Evolutionary conservation across 1,140 invertebrate genomes (phyloP), one percentile per base, ranked within the genome.

Genomic region (Lordiphosa mommai): DNA sequence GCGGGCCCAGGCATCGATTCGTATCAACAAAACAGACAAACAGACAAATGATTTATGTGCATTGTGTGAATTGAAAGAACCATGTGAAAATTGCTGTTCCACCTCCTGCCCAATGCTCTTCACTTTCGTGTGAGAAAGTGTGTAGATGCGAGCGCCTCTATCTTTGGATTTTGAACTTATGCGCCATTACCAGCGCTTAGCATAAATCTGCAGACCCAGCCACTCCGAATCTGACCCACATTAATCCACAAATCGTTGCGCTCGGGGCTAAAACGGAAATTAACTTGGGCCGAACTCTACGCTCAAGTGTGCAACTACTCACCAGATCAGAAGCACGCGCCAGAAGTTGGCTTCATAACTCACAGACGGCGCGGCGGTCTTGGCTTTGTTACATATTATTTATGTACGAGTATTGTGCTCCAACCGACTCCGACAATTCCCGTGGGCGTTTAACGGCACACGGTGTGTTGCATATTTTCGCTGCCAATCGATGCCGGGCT

Each of bases 381-480:
- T 57, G 74, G 68, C 69, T 84, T 84, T 84, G 77, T 84, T 84
- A 84, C 79, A 84, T 84, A 84, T 84, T 84, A 84, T 84, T 84
- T 84, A 27, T 27, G 23, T 27, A 27, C 23, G 23, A 27, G 23
- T 27, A 84, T 84, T 84, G 41, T 82, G 38, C 38, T 40, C 40
- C 49, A 66, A 34, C 41, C 41, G 13, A 59, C 30, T 49, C 29
- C 41, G 27, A 20, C 56, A 51, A 47, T 30, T 23, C 64, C 76
- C 65, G 76, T 82, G 58, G 76, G 76, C 76, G 76, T 66, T 71
- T 80, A 80, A 80, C 76, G 76, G 76, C 66, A 82, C 57, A 59
- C 56, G 66, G 51, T 76, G 27, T 49, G 56, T 50, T 70, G 76
- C 71, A 74, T 74, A 82, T 80, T 67, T 74, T 65, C 33, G 49